Conservation (phyloP, 2,797 vertebrate genomes). For the Pipistrellus kuhlii region DNA sequence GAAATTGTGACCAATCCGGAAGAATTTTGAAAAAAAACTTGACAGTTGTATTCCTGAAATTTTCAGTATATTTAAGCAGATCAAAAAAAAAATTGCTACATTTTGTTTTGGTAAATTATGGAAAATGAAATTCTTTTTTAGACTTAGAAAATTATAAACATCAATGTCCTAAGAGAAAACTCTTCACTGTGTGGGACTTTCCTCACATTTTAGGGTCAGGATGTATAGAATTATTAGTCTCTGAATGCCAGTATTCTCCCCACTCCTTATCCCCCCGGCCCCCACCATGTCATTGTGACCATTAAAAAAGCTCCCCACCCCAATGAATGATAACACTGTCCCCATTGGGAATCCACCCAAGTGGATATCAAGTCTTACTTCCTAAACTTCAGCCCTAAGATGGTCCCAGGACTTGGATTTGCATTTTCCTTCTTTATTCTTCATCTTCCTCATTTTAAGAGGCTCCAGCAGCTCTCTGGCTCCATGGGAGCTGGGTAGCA, state of each 20-base stretch:
- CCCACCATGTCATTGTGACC: neutral
- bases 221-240: neutral
- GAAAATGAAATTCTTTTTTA: neutral
- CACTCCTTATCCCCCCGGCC: neutral
- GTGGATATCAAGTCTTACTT: neutral
- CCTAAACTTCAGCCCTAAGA: neutral
- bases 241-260: neutral
- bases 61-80: neutral
- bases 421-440: neutral
- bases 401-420: neutral
- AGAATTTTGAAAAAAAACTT: neutral
- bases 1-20: neutral
- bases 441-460: neutral
- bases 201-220: neutral
- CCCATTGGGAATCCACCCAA: neutral
- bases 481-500: fast-evolving
- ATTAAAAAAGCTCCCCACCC: neutral
- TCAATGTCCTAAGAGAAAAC: neutral
- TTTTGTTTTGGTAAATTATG: neutral
- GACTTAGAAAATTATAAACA: neutral
- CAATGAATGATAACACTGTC: neutral
- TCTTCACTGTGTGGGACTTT: neutral
- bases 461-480: neutral
- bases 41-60: neutral
- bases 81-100: neutral